A percentile compares a stretch with the other conserved stretches of the same genome.
These are phyloP conservation scores for Entomyzon cyanotis DNA, from an alignment of 2,113 vertebrate genomes.

Conservation along the genomic window DNA sequence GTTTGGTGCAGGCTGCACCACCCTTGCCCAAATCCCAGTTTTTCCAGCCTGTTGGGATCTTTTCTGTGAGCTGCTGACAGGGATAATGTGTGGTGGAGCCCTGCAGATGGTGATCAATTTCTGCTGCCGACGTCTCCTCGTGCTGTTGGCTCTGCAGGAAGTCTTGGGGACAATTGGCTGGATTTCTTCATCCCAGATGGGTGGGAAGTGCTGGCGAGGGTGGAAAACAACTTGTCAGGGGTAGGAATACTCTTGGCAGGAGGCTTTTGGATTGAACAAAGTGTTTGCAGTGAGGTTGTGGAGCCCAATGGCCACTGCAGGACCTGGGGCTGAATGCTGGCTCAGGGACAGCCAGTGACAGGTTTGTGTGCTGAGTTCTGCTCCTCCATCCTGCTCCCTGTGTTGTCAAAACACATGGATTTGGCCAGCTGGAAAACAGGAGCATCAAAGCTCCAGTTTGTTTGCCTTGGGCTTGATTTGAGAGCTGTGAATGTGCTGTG, in stretches of 20 bases:
- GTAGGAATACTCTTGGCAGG: background rate
- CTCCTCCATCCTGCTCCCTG: background rate
- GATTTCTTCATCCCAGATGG: background rate
- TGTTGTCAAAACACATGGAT: background rate
- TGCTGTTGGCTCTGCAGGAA: background rate
- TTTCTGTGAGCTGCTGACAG: background rate
- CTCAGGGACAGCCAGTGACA: background rate
- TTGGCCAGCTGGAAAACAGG: constrained; percentile 27
- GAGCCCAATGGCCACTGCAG: background rate
- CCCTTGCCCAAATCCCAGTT: background rate
- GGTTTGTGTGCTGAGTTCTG: background rate
- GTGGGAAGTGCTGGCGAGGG: background rate
- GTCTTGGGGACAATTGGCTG: background rate
- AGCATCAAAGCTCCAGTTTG: background rate
- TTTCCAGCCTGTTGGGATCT: background rate
- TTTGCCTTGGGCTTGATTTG: constrained; percentile 1
- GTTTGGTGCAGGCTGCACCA: background rate
- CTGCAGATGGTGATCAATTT: background rate
- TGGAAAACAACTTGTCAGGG: background rate
- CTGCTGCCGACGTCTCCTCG: background rate
- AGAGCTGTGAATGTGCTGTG: background rate
- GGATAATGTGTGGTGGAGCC: background rate
- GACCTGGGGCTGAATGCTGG: background rate
- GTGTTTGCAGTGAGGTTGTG: background rate
- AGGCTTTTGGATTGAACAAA: background rate